Conservation (phyloP, 1,140 invertebrate genomes). For the Drosophila navojoa region DNA sequence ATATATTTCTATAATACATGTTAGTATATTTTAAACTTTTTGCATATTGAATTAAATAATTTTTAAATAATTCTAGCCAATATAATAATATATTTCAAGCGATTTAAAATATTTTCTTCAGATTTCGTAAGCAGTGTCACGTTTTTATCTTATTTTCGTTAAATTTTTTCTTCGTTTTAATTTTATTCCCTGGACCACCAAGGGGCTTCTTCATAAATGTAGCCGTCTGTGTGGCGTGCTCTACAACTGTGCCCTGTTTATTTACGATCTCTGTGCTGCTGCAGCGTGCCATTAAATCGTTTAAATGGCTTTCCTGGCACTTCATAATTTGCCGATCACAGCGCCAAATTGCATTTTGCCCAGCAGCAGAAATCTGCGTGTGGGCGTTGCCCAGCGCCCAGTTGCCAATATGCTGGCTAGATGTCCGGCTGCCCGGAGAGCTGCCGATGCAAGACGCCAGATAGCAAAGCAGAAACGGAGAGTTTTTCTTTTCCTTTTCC, state of each 20-base stretch:
- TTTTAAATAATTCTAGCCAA: too few species aligned
- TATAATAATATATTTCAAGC: background rate
- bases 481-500: constrained; percentile 19
- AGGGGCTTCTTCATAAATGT: constrained; percentile 22
- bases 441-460: constrained; percentile 23
- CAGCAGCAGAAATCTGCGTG: constrained; percentile 59
- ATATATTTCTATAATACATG: too few species aligned
- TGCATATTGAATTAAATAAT: too few species aligned
- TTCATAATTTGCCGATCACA: constrained; percentile 82
- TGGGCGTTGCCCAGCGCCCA: constrained; percentile 69
- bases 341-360: constrained; percentile 70
- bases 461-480: constrained; percentile 29
- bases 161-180: background rate
- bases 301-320: constrained; percentile 80
- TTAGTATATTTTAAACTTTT: too few species aligned
- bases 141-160: background rate
- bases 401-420: constrained; percentile 39
- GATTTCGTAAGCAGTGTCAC: constrained; percentile 22
- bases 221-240: constrained; percentile 11
- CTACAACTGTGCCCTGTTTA: constrained; percentile 65
- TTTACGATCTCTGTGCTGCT: constrained; percentile 63
- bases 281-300: constrained; percentile 78
- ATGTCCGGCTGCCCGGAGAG: constrained; percentile 41
- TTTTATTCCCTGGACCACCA: constrained; percentile 52
- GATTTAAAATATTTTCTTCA: background rate